phyloP scores from a whole-genome alignment of 2,797 vertebrate genomes.

The Ciconia nigra region DNA sequence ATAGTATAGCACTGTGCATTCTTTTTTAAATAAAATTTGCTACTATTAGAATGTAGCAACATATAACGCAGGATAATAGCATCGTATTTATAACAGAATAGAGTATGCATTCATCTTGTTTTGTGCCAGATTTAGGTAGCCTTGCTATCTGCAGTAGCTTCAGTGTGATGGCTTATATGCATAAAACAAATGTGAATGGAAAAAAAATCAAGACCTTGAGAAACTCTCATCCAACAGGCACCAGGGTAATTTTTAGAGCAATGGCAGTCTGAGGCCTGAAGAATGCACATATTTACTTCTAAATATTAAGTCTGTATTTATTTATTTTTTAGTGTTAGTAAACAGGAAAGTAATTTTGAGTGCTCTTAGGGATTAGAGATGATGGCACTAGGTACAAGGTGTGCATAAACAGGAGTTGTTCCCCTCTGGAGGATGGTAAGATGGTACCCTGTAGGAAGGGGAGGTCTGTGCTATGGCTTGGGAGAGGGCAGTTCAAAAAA shows the following conservation, averaged over 20 bases:
- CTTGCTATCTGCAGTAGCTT: neutral
- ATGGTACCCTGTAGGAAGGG: neutral
- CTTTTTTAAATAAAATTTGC: neutral
- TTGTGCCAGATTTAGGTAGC: neutral
- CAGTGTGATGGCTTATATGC: neutral
- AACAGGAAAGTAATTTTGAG: neutral
- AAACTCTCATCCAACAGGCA: neutral
- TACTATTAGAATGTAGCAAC: neutral
- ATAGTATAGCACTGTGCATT: neutral
- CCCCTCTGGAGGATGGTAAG: neutral
- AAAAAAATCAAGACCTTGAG: neutral
- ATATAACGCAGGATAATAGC: neutral
- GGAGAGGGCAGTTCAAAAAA: neutral
- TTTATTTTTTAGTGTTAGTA: neutral
- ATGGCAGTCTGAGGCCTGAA: neutral
- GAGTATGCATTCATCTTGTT: neutral
- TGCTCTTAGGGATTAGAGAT: neutral
- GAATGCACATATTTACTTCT: neutral
- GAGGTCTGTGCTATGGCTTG: neutral
- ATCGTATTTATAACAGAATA: neutral
- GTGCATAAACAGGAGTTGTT: accelerated
- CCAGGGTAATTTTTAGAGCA: neutral
- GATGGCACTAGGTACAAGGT: neutral
- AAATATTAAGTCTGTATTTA: neutral
- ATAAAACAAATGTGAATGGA: neutral